phyloP scores from a whole-genome alignment of 1,140 invertebrate genomes.

The Drosophila takahashii region DNA sequence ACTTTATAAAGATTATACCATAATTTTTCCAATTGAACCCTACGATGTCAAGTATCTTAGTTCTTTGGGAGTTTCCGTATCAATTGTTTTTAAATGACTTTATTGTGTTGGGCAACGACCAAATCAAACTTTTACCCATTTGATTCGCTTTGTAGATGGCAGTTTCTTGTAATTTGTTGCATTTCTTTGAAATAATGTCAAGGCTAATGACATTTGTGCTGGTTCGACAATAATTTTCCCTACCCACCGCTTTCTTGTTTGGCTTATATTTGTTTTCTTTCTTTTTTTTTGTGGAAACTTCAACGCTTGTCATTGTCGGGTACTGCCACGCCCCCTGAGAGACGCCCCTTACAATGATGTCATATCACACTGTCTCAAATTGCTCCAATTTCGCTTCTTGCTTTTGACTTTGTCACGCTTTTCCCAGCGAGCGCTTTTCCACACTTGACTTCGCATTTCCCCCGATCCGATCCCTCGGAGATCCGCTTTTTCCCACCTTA shows the following conservation, averaged over 20 bases:
- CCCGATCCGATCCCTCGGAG: constrained; percentile 8
- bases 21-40: no score
- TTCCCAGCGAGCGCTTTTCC: constrained; percentile 56
- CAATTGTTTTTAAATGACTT: background rate
- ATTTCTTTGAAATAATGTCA: constrained; percentile 44
- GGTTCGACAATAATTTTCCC: constrained; percentile 14
- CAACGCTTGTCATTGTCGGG: constrained; percentile 33
- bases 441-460: constrained; percentile 33
- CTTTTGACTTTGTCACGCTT: constrained; percentile 58
- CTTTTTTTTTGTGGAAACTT: constrained; percentile 3
- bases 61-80: no score
- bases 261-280: constrained; percentile 4
- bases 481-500: constrained; percentile 20
- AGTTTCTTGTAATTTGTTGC: constrained; percentile 8
- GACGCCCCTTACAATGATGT: constrained; percentile 58
- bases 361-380: constrained; percentile 32
- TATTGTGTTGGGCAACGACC: background rate
- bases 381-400: constrained; percentile 54
- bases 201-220: constrained; percentile 42
- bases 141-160: background rate
- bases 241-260: background rate
- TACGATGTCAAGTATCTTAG: no score
- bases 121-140: background rate
- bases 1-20: no score
- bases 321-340: constrained; percentile 6